Conservation (phyloP, 2,797 vertebrate species). For the Pipistrellus kuhlii region DNA sequence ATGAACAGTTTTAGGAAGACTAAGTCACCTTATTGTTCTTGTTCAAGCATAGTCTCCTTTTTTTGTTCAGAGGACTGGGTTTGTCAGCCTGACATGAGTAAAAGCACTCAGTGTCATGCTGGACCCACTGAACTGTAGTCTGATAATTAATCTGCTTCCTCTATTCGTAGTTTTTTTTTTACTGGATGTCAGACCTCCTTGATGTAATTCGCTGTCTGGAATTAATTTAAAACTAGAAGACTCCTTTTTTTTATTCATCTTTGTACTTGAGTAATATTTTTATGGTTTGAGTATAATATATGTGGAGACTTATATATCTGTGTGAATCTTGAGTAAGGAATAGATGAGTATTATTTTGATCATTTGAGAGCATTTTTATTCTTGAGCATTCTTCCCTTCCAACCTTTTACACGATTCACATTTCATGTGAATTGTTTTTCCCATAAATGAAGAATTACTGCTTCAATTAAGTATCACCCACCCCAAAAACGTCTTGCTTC, state of each 20-base stretch:
- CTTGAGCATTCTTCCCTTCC: neutral
- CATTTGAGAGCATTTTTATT: neutral
- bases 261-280: neutral
- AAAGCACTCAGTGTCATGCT: neutral
- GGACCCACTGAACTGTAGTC: conserved; percentile 2
- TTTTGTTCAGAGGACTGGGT: neutral
- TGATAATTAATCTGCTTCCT: conserved; percentile 51
- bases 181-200: conserved; percentile 47
- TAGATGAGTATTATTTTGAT: neutral
- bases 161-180: conserved; percentile 3
- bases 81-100: neutral
- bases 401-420: neutral
- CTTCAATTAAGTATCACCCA: neutral
- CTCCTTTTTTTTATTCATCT: neutral
- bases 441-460: conserved; percentile 7
- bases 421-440: conserved; percentile 24
- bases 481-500: neutral
- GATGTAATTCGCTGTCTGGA: conserved; percentile 18
- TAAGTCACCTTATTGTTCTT: neutral
- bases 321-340: neutral
- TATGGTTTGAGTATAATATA: neutral
- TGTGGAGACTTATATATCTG: neutral
- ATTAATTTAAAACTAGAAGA: conserved; percentile 44
- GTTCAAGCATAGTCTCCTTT: neutral
- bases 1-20: neutral